Percentiles rank a stretch among this genome's conserved stretches.
These are phyloP conservation scores for Platycheirus albimanus DNA, from an alignment of 2,888 invertebrate species.

Conservation along the genomic window DNA sequence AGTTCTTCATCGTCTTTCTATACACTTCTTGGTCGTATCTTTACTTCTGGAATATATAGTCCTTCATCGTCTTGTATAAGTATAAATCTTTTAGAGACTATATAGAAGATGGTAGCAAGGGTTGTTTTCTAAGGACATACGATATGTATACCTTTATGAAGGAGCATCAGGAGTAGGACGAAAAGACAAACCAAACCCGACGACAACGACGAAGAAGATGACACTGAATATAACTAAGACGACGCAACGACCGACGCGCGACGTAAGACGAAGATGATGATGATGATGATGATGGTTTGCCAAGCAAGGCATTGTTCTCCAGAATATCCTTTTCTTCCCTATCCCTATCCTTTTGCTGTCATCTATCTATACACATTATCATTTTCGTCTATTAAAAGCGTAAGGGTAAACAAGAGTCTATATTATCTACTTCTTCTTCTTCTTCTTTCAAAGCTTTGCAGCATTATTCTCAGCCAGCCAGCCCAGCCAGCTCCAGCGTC, in stretches of 20 bases:
- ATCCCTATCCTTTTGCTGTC: slow-evolving; percentile 22
- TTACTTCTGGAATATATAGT: background rate
- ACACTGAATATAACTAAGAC: background rate
- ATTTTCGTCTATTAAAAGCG: slow-evolving; percentile 68
- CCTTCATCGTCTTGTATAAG: slow-evolving; percentile 35
- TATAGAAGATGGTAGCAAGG: slow-evolving; percentile 46
- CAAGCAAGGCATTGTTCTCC: slow-evolving; percentile 58
- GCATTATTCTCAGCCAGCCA: slow-evolving; percentile 43
- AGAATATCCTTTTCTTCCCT: slow-evolving; percentile 12
- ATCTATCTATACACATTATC: slow-evolving; percentile 38
- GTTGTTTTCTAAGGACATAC: slow-evolving; percentile 18
- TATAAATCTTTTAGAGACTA: too few relatives aligned
- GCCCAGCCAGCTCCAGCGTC: background rate
- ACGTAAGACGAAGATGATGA: slow-evolving; percentile 15
- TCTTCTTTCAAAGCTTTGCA: slow-evolving; percentile 40
- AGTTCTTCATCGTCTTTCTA: slow-evolving; percentile 5
- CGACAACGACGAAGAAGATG: slow-evolving; percentile 18
- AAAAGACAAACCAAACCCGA: slow-evolving; percentile 10
- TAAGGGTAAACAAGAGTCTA: slow-evolving; percentile 47
- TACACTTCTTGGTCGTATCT: slow-evolving; percentile 32
- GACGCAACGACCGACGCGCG: too few relatives aligned
- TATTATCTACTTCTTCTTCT: slow-evolving; percentile 4
- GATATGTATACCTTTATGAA: slow-evolving; percentile 43
- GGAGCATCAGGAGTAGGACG: background rate
- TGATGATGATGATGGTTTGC: slow-evolving; percentile 55